Conservation (phyloP, 2,888 invertebrate genomes). For the Priocnemis perturbator region DNA sequence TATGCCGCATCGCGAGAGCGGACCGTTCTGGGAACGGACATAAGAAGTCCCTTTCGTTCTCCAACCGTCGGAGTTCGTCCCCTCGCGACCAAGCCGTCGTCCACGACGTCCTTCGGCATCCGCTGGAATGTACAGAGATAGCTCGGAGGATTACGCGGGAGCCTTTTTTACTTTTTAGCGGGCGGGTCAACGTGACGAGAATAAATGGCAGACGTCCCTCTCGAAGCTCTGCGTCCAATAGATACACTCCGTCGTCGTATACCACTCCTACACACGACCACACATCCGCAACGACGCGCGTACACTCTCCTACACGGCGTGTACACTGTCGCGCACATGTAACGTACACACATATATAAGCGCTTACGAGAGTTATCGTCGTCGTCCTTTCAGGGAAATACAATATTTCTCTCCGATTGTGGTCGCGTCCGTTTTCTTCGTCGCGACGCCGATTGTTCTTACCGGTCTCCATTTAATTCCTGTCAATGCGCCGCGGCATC, state of each 20-base stretch:
- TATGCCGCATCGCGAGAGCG: slow-evolving; percentile 59
- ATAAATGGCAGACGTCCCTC: slow-evolving; percentile 67
- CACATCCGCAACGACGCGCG: too few relatives aligned
- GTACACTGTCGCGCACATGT: too few relatives aligned
- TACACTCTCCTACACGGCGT: too few relatives aligned
- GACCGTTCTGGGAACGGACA: slow-evolving; percentile 27
- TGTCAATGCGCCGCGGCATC: too few relatives aligned
- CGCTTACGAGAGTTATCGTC: background rate
- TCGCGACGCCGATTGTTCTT: too few relatives aligned
- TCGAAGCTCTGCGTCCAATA: slow-evolving; percentile 52
- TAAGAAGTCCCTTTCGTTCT: slow-evolving; percentile 1
- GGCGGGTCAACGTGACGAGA: slow-evolving; percentile 68
- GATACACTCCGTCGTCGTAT: slow-evolving; percentile 32
- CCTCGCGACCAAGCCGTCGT: background rate
- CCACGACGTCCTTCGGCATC: slow-evolving; percentile 40
- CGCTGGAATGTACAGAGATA: slow-evolving; percentile 67
- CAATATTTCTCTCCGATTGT: background rate
- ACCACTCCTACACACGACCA: background rate
- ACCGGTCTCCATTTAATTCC: too few relatives aligned
- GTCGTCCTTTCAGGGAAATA: background rate
- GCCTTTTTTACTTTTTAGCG: slow-evolving; percentile 49
- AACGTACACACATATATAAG: too few relatives aligned
- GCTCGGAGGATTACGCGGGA: slow-evolving; percentile 64
- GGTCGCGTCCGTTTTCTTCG: too few relatives aligned
- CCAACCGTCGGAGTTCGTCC: slow-evolving; percentile 1